Conservation (phyloP, 1,140 invertebrate species). For the Episyrphus balteatus region DNA sequence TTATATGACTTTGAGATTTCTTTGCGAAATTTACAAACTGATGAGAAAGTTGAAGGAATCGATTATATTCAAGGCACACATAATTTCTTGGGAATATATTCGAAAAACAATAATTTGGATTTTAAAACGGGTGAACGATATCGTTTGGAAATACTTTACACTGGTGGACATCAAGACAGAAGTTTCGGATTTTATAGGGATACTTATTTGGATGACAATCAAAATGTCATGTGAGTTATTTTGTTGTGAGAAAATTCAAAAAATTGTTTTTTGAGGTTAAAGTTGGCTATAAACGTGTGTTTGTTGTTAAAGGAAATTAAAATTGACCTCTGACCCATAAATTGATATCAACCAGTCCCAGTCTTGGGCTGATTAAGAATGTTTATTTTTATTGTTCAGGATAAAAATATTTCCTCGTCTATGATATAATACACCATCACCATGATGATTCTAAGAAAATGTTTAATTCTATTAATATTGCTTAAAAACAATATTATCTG, state of each 20-base stretch:
- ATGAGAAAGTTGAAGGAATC: constrained; percentile 16
- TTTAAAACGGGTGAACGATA: constrained; percentile 15
- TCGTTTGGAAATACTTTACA: constrained; percentile 23
- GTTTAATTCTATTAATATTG: too few relatives aligned
- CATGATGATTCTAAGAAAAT: too few relatives aligned
- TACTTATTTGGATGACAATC: constrained; percentile 35
- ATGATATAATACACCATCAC: too few relatives aligned
- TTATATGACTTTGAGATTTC: constrained; percentile 24
- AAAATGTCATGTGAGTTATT: constrained; percentile 26
- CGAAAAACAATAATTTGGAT: constrained; percentile 7
- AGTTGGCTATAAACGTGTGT: too few relatives aligned
- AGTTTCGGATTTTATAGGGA: constrained; percentile 52
- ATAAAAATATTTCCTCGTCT: too few relatives aligned
- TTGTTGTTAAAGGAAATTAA: too few relatives aligned
- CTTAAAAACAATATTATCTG: too few relatives aligned
- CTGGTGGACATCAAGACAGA: constrained; percentile 21
- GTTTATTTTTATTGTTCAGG: too few relatives aligned
- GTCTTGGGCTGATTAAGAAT: too few relatives aligned
- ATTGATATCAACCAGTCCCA: too few relatives aligned
- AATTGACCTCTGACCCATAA: too few relatives aligned
- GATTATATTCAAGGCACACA: constrained; percentile 11
- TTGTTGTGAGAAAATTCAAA: not conserved
- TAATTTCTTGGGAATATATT: constrained; percentile 24
- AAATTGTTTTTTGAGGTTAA: too few relatives aligned
- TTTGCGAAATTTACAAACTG: constrained; percentile 13